These are phyloP conservation scores for Pipra filicauda DNA, from an alignment of 2,113 vertebrate genomes.

Conservation along the genomic window DNA sequence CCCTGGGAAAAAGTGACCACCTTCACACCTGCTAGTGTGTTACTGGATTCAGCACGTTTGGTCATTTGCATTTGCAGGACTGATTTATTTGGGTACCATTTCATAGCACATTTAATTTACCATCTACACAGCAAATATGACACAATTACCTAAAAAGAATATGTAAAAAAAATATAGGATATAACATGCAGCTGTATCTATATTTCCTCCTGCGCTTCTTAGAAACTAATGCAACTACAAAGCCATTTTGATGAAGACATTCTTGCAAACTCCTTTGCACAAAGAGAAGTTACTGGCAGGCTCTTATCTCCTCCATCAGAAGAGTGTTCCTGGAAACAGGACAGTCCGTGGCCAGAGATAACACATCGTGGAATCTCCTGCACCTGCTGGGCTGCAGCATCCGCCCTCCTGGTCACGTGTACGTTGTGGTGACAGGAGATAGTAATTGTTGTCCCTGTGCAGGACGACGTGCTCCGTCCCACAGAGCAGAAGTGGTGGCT, in stretches of 20 bases:
- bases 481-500: conserved; percentile 48
- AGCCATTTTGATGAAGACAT: neutral
- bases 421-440: neutral
- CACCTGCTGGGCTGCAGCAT: conserved; percentile 45
- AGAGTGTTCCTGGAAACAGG: conserved; percentile 41
- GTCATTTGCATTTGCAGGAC: neutral
- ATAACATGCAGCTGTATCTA: neutral
- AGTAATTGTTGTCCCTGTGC: neutral
- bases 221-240: neutral
- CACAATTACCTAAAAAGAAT: neutral
- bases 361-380: neutral
- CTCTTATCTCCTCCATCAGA: conserved; percentile 41
- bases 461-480: neutral
- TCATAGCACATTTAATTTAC: neutral
- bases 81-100: neutral
- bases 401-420: neutral
- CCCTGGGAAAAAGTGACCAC: neutral
- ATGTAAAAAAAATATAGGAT: neutral
- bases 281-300: conserved; percentile 3
- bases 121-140: neutral
- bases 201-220: neutral
- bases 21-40: neutral
- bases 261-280: neutral
- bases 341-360: conserved; percentile 34
- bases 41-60: neutral